These are phyloP conservation scores for Phyllotreta cruciferae DNA, from an alignment of 2,888 invertebrate species.

Conservation along the genomic window DNA sequence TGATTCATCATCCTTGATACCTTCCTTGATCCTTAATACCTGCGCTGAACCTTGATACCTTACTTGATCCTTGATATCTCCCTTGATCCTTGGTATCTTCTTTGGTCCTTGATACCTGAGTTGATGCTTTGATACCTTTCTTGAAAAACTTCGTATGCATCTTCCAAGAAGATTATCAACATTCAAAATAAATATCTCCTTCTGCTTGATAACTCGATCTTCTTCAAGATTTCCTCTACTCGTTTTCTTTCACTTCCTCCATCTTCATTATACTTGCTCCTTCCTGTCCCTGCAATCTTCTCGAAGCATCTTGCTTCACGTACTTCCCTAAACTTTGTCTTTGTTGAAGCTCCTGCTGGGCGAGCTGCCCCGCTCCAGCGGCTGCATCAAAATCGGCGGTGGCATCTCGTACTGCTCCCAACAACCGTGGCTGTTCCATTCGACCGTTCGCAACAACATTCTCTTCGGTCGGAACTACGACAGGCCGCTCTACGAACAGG, in stretches of 20 bases:
- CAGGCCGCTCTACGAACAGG: conserved; percentile 56
- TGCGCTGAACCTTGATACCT: no score
- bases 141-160: no score
- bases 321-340: background rate
- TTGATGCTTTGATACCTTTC: no score
- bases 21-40: no score
- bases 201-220: background rate
- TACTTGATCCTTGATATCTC: no score
- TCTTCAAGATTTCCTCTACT: background rate
- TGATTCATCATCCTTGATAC: no score
- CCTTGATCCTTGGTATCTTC: no score
- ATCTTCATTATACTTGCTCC: no score
- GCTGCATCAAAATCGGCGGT: conserved; percentile 71
- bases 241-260: background rate
- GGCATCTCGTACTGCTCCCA: conserved; percentile 79
- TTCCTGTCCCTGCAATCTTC: background rate
- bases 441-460: conserved; percentile 89
- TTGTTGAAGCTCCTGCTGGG: conserved; percentile 52
- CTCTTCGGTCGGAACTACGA: conserved; percentile 68
- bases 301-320: background rate
- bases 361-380: conserved; percentile 54
- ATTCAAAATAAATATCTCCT: no score
- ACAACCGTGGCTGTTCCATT: conserved; percentile 83
- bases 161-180: no score
- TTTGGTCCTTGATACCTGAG: no score